Base-by-base conservation (phyloP, 1,140 invertebrate genomes). In the Schmidtea mediterranea region DNA sequence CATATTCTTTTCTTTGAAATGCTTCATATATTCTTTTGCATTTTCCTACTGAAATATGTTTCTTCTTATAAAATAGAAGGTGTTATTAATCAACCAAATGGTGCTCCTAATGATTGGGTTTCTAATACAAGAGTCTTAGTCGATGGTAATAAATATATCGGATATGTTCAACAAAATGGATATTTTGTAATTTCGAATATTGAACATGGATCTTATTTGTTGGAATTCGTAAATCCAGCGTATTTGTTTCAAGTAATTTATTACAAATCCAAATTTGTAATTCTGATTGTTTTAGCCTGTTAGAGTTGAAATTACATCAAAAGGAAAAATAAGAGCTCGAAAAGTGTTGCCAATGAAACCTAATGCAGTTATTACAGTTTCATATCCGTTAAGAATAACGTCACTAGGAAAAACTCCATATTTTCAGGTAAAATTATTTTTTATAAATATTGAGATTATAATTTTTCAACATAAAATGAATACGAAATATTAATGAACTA, bases 321-420 rank as follows among this genome's bases (percentile, higher is more conserved):
- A 86, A 63, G 90, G 90, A 19, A 97, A 95, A 67, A 83, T 81
- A 53, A 72, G 90, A 53, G 87, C 86, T 0, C 71, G 90, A 43
- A 83, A 80, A 70, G 77, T 97, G 0, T 95, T 95, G 65, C 75
- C 83, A 57, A 76, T 97, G 47, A 86, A 94, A 62, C 81, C 82
- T 0, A 78, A 78, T 1, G 73, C 79, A 62, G 61, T 68, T 16
- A 58, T 60, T 55, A 55, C 56, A 43, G 52, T 92, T 43, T 74
- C 78, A 1, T 92, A 94, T 65, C 87, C 87, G 13, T 68, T 95
- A 45, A 76, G 78, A 62, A 75, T 94, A 67, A 81, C 81, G 58
- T 72, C 80, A 2, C 54, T 79, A 26, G 75, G 75, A 15, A 76
- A 74, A 51, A 79, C 78, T 53, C 76, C 78, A 56, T 95, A 89